phyloP scores from a whole-genome alignment of 2,888 invertebrate species.

The Microplitis manilae region DNA sequence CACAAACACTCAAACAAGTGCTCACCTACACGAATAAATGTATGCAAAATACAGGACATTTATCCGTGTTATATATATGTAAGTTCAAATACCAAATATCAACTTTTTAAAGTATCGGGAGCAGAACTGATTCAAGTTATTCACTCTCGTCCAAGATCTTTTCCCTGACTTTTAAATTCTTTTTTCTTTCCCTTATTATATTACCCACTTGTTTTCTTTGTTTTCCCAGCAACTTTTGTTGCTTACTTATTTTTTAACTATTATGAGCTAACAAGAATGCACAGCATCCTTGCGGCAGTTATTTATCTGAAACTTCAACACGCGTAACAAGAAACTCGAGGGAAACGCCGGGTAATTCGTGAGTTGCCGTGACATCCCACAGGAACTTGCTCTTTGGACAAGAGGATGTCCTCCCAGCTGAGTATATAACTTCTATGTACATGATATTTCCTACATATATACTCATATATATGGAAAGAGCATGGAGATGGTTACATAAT shows the following conservation, averaged over 20 bases:
- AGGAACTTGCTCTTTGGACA: constrained; percentile 8
- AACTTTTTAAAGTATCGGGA: not conserved
- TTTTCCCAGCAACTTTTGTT: not conserved
- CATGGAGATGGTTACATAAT: too few species aligned
- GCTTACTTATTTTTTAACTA: not conserved
- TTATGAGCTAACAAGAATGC: not conserved
- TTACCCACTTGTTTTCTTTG: not conserved
- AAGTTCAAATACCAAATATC: not conserved
- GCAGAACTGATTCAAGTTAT: too few species aligned
- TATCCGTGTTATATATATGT: not conserved
- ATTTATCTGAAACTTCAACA: constrained; percentile 13
- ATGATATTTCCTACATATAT: constrained; percentile 5
- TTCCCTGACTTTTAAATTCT: too few species aligned
- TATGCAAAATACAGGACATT: not conserved
- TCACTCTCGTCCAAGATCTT: too few species aligned
- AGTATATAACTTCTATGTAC: constrained; percentile 2
- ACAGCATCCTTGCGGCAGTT: not conserved
- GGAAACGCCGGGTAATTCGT: constrained; percentile 5
- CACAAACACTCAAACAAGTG: not conserved
- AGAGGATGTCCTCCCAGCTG: constrained; percentile 11
- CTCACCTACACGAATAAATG: not conserved
- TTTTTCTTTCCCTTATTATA: too few species aligned
- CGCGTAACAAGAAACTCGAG: constrained; percentile 20
- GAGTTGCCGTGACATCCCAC: constrained; percentile 14
- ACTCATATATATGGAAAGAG: not conserved